Percentiles rank a stretch among this genome's conserved stretches.
phyloP scores from a whole-genome alignment of 2,888 invertebrate genomes.

The Eupithecia inturbata region DNA sequence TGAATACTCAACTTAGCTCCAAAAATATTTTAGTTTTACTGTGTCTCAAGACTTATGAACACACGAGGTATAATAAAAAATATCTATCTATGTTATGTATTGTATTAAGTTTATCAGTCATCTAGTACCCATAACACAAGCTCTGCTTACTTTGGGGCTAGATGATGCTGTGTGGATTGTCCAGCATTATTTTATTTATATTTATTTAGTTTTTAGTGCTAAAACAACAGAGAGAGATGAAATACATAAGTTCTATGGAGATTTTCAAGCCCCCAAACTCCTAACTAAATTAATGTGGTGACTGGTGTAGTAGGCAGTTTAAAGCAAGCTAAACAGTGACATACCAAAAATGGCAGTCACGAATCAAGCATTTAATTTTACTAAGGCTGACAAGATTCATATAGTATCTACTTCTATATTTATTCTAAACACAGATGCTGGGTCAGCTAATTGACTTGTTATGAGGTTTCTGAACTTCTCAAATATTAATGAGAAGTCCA shows the following conservation, averaged over 20 bases:
- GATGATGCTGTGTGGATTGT: too few species aligned
- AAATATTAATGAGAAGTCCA: constrained; percentile 96
- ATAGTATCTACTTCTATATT: constrained; percentile 90
- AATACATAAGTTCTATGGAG: background rate
- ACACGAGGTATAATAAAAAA: too few species aligned
- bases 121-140: too few species aligned
- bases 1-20: too few species aligned
- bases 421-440: constrained; percentile 89
- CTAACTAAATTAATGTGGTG: background rate
- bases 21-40: too few species aligned
- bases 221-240: background rate
- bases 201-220: too few species aligned
- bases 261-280: background rate
- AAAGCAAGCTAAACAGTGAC: constrained; percentile 9
- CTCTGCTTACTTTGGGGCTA: too few species aligned
- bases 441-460: constrained; percentile 86
- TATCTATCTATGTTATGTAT: too few species aligned
- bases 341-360: background rate
- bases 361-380: background rate
- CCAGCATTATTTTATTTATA: too few species aligned
- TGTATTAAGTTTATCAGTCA: too few species aligned
- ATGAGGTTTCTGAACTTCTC: constrained; percentile 92
- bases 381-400: constrained; percentile 35
- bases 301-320: background rate
- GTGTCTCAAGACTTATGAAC: too few species aligned